phyloP scores from a whole-genome alignment of 2,113 vertebrate genomes.

The Entomyzon cyanotis region DNA sequence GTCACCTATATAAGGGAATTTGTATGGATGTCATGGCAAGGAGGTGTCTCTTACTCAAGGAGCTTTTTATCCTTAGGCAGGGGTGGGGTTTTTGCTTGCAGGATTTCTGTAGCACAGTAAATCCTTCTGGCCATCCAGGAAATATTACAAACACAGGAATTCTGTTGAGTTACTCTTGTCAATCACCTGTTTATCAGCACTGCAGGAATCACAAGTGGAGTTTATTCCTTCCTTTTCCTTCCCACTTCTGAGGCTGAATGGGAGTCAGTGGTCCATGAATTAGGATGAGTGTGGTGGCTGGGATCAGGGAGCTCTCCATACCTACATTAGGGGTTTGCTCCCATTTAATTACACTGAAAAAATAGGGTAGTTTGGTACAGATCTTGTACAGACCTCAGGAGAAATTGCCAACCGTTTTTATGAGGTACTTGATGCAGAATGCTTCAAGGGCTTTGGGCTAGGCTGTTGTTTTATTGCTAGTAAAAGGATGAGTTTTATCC shows the following conservation, averaged over 20 bases:
- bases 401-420: neutral
- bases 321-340: neutral
- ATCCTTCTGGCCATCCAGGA: neutral
- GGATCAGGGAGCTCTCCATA: neutral
- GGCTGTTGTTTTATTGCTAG: conserved; percentile 4
- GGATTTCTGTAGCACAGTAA: neutral
- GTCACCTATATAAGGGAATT: neutral
- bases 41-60: neutral
- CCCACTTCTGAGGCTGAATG: neutral
- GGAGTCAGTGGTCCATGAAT: neutral
- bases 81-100: neutral
- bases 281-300: neutral
- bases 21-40: neutral
- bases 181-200: neutral
- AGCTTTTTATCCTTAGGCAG: neutral
- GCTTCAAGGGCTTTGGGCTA: neutral
- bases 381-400: neutral
- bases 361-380: neutral
- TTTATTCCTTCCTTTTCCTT: neutral
- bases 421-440: neutral
- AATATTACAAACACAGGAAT: neutral
- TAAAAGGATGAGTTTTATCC: conserved; percentile 23
- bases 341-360: neutral
- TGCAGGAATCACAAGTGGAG: accelerated
- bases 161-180: neutral